phyloP scores from a whole-genome alignment of 2,113 vertebrate genomes.

The Leptosomus discolor region DNA sequence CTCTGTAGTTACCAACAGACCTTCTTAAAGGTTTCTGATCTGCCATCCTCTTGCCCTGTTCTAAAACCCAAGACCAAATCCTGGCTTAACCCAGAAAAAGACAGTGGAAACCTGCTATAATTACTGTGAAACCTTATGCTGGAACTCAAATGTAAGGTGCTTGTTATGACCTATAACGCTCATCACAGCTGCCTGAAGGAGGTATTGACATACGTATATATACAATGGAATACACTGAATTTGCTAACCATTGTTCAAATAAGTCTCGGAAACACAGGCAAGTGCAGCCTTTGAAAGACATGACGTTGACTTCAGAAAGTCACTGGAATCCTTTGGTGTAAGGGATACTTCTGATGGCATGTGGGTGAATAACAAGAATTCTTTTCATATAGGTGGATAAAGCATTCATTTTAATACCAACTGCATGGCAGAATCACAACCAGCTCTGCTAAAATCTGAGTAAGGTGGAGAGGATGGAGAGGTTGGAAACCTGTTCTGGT shows the following conservation, averaged over 20 bases:
- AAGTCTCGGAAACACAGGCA: background rate
- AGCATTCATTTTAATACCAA: background rate
- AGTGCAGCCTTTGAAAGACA: background rate
- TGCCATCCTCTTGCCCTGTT: background rate
- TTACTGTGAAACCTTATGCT: background rate
- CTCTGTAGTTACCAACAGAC: background rate
- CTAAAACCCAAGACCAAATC: background rate
- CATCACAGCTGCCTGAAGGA: background rate
- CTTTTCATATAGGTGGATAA: background rate
- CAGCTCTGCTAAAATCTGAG: background rate
- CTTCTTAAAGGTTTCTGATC: background rate
- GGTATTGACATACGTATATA: background rate
- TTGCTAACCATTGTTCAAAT: background rate
- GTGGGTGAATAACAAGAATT: background rate
- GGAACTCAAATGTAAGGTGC: background rate
- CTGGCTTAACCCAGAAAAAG: constrained; percentile 6
- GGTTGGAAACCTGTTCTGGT: background rate
- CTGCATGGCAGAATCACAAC: background rate
- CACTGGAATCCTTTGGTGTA: background rate
- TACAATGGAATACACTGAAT: background rate
- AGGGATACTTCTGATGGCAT: background rate
- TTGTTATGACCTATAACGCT: background rate
- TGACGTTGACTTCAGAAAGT: background rate
- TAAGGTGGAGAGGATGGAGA: background rate
- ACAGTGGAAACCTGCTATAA: background rate